Base-by-base conservation (phyloP, 2,113 vertebrate genomes). In the Lamprotornis superbus region DNA sequence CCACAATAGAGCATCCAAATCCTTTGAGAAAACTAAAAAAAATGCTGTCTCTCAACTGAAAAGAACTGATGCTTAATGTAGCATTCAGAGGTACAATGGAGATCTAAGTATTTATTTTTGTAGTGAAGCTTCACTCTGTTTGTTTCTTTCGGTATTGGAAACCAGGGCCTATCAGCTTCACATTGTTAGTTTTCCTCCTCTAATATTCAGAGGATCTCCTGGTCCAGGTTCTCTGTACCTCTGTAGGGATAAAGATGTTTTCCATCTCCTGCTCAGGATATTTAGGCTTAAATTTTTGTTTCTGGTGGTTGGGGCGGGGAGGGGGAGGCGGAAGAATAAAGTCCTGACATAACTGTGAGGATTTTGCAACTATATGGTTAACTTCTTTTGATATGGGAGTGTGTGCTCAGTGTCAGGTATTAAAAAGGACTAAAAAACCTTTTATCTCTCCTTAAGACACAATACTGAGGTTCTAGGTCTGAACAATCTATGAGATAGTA, bases 1-100 rank as follows among this genome's bases (percentile, higher is more conserved):
- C 10, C 94, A 94, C 80, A 94, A 93, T 40, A 95, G 31, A 96
- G 80, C 71, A 97, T 95, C 90, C 44, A 59, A 97, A 74, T 93
- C 76, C 67, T 95, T 86, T 63, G 93, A 95, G 96, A 97, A 92
- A 96, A 57, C 33, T 78, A 50, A 96, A 95, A 85, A 92, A 74
- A 56, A 40, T n/a, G 12, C 47, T 12, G 10, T 70, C 61, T 42
- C 73, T 94, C 16, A 30, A 30, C 55, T 77, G 47, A 55, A 87
- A 93, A 83, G 42, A 86, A 53, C 40, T 53, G 46, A 70, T 90
- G 55, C 59, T 79, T 87, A 67, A 88, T 75, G 90, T 76, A 59
- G 37, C 63, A 74, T 80, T 90, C 68, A 65, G 68, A 86, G 52
- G 13, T 69, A 93, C 87, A 94, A 70, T 53, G 33, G 31, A 87